These are phyloP conservation scores for Malurus alboscapulatus DNA, from an alignment of 2,113 vertebrate genomes.

Conservation along the genomic window DNA sequence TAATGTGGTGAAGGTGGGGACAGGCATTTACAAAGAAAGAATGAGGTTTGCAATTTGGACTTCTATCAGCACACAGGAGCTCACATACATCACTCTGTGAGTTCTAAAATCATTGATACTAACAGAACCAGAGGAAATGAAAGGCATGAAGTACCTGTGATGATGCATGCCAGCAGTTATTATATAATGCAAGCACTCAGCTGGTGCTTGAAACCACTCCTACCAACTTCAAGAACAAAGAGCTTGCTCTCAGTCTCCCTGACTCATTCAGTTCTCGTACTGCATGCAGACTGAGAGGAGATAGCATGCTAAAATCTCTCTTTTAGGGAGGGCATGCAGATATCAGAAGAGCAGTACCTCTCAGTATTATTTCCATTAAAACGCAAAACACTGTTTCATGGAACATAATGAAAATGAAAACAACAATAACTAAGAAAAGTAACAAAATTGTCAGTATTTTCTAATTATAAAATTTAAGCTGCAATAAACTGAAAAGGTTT, in stretches of 20 bases:
- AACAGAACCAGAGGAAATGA: neutral
- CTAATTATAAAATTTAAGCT: neutral
- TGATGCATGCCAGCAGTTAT: neutral
- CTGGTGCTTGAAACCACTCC: constrained; percentile 13
- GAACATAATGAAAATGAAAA: neutral
- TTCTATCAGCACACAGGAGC: neutral
- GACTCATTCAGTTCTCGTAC: neutral
- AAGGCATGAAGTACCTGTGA: neutral
- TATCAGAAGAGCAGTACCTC: neutral
- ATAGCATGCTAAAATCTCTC: neutral
- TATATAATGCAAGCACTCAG: neutral
- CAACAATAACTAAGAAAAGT: neutral
- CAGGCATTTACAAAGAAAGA: neutral
- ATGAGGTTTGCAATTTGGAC: neutral
- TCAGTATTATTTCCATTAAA: neutral
- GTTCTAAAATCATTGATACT: neutral
- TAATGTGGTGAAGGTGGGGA: neutral
- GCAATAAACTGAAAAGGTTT: neutral
- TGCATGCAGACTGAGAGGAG: neutral
- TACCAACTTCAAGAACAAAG: neutral
- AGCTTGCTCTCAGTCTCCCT: neutral
- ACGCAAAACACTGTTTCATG: neutral
- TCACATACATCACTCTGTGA: neutral
- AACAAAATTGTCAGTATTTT: neutral
- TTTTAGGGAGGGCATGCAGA: neutral